These are phyloP conservation scores for Neopelma chrysocephalum DNA, from an alignment of 2,797 vertebrate genomes.

Conservation along the genomic window DNA sequence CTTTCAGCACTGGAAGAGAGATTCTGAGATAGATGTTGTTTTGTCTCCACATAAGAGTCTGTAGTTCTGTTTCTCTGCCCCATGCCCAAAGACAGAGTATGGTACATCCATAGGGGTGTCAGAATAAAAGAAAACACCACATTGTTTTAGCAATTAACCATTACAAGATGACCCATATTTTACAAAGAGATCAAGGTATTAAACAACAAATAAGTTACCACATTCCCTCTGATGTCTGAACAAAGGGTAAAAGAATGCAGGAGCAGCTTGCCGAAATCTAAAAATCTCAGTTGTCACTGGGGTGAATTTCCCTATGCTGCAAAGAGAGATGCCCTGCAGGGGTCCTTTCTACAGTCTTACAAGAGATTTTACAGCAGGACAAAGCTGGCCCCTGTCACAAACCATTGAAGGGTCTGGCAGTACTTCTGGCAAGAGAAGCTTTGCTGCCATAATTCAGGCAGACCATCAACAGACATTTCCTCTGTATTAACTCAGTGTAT, in stretches of 20 bases:
- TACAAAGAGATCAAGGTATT: neutral
- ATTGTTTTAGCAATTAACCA: neutral
- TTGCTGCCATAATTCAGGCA: neutral
- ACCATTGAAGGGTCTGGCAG: neutral
- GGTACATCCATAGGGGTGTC: neutral
- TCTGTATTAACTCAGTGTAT: neutral
- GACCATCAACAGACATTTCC: neutral
- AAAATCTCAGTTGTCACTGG: neutral
- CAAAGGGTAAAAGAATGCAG: neutral
- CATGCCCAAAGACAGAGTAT: neutral
- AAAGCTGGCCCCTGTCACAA: neutral
- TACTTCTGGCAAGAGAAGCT: neutral
- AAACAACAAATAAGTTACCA: neutral
- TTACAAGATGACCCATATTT: neutral
- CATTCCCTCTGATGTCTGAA: neutral
- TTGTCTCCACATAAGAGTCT: neutral
- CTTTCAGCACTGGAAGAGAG: neutral
- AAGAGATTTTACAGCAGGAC: neutral
- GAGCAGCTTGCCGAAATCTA: neutral
- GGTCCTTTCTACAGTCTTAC: neutral
- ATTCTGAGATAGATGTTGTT: neutral
- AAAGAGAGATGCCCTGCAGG: neutral
- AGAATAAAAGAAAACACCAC: neutral
- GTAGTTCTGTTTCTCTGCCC: neutral
- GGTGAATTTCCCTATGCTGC: neutral